Conservation (phyloP, 2,113 vertebrate species). For the Stercorarius parasiticus region DNA sequence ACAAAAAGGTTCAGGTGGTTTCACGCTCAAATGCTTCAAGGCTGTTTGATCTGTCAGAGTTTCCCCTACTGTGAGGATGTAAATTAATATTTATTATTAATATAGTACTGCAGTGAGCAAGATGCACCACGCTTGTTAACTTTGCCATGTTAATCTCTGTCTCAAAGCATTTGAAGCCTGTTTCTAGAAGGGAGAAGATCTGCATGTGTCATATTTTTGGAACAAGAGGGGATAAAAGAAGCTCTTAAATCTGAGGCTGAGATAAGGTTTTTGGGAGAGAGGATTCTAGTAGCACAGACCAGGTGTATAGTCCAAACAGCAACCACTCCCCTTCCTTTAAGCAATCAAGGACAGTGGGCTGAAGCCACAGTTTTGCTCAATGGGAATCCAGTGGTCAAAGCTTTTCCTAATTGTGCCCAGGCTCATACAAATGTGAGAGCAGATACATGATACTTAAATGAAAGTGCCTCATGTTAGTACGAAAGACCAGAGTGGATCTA, state of each 20-base stretch:
- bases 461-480: neutral
- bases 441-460: neutral
- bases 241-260: neutral
- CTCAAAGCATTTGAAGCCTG: neutral
- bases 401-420: neutral
- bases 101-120: neutral
- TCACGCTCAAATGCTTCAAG: neutral
- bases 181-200: neutral
- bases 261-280: neutral
- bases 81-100: constrained; percentile 20
- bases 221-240: neutral
- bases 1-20: neutral
- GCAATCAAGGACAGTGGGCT: neutral
- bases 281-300: neutral
- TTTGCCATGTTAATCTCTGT: neutral
- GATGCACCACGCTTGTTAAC: neutral
- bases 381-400: neutral
- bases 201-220: neutral
- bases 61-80: neutral
- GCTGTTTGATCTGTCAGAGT: neutral
- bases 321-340: neutral
- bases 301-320: neutral
- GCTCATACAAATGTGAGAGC: neutral
- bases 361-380: neutral
- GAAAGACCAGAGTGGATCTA: neutral